Evolutionary conservation across 1,140 invertebrate species (phyloP), one percentile per base, ranked within the genome.

Genomic region (Hylyphantes graminicola): DNA sequence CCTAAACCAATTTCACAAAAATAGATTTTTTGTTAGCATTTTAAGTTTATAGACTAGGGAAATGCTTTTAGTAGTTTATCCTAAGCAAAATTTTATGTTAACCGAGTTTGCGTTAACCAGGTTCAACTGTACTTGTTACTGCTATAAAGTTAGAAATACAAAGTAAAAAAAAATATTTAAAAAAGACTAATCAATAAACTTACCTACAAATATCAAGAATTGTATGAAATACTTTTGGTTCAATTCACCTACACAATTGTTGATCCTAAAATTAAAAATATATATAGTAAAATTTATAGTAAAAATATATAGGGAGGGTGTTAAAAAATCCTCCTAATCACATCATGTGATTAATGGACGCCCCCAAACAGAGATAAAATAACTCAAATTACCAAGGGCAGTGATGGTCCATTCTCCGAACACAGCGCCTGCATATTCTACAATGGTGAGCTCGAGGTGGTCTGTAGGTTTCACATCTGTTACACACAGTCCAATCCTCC

Each of bases 171-270:
- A 3, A 75, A 0, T 19, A 48, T n/a, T 63, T 63, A 13, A 61
- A 85, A 85, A 84, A 85, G n/a, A 88, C 86, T 86, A 63, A 67
- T 88, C 67, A 48, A 59, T 70, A n/a, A 72, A 89, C 89, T 89
- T 87, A 89, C 90, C 92, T 65, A 92, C 91, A 89, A 91, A 92
- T 86, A 97, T 92, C 72, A 97, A 91, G 91, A 97, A 97, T 89
- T 97, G 96, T 86, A 97, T 93, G 89, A 97, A 97, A 91, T 94
- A 97, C 89, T 96, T 97, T 90, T 97, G 96, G 91, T 97, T 97
- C 87, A 94, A 93, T 90, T 97, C 96, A 67, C 96, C 96, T 54
- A 97, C 96, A 90, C 96, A 97, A 90, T 97, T 97, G 89, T 97
- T 97, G 57, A 97, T 96, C 95, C 95, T 95, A 86, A 70, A 19